Evolutionary conservation across 2,113 vertebrate genomes (phyloP), one percentile per base, ranked within the genome.

Genomic region (Todiramphus chloris): DNA sequence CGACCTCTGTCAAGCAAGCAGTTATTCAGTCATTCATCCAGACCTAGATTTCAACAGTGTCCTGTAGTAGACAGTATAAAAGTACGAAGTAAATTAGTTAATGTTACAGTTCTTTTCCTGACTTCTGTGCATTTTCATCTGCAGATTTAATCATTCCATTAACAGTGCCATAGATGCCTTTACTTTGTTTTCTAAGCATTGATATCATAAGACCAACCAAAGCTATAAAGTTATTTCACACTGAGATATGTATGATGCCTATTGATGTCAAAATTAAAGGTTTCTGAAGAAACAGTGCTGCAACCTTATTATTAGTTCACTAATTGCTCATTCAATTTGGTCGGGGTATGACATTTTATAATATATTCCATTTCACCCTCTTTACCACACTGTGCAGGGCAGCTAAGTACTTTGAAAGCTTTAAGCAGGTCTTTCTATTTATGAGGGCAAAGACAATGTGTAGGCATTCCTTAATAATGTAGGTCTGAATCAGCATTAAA

Each of bases 231-330:
- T 87, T 94, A 56, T 75, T 82, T 93, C 94, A 77, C 68, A 44
- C 67, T 83, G 91, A 82, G 77, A 75, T 50, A 84, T 0, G 4
- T 69, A 82, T 56, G 93, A 84, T 84, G 79, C 70, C 76, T 96
- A 86, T 66, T 93, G 91, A 96, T 96, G 90, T 89, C 10, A 41
- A 96, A 97, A 97, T 95, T 88, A 94, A 96, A 87, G 89, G 78
- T 96, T 96, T 96, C 88, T 81, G 90, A 79, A 85, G 92, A 94
- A 97, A 88, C 13, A 70, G 44, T 69, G 24, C 46, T 89, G 67
- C 58, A 96, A 77, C 74, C 46, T 90, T 87, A 91, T 93, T 93
- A 89, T 96, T 96, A 93, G 69, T 96, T 95, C 90, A 78, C 74
- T 97, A 95, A 97, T 95, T 96, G 85, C 74, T 91, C 87, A 89